Conservation (phyloP, 2,797 vertebrate genomes). For the Zalophus californianus region DNA sequence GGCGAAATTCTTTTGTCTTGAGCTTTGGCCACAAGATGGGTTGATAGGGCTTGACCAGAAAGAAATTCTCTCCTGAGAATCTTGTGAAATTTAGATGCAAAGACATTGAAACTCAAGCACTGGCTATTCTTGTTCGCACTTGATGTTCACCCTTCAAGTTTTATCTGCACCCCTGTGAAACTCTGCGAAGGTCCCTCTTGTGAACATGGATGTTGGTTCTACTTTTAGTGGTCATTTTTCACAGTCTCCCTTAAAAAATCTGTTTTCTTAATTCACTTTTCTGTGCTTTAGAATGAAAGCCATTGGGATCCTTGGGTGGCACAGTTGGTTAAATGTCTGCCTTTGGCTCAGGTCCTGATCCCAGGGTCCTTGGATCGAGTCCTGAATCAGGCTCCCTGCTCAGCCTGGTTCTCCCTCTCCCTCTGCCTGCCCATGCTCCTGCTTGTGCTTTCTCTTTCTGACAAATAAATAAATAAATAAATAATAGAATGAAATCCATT, state of each 20-base stretch:
- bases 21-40: not conserved
- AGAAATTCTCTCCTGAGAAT: not conserved
- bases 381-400: not conserved
- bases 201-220: not conserved
- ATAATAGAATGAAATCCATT: not conserved
- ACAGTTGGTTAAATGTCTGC: not conserved
- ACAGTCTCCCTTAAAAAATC: slow-evolving; percentile 25
- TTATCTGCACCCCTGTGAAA: not conserved
- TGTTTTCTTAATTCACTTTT: slow-evolving; percentile 82
- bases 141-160: not conserved
- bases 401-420: not conserved
- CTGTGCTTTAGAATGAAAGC: slow-evolving; percentile 67
- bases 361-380: rapidly evolving
- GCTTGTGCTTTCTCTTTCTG: not conserved
- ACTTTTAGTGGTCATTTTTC: slow-evolving; percentile 8
- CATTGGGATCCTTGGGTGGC: not conserved
- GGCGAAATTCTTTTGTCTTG: not conserved
- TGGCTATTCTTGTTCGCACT: slow-evolving; percentile 16
- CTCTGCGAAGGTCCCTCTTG: not conserved
- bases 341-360: not conserved
- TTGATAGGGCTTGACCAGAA: not conserved
- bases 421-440: not conserved
- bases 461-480: not conserved
- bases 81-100: not conserved
- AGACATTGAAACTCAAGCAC: slow-evolving; percentile 48